A percentile compares a stretch with the other conserved stretches of the same genome.
phyloP scores from a whole-genome alignment of 2,113 vertebrate species.

The Macaca fascicularis region DNA sequence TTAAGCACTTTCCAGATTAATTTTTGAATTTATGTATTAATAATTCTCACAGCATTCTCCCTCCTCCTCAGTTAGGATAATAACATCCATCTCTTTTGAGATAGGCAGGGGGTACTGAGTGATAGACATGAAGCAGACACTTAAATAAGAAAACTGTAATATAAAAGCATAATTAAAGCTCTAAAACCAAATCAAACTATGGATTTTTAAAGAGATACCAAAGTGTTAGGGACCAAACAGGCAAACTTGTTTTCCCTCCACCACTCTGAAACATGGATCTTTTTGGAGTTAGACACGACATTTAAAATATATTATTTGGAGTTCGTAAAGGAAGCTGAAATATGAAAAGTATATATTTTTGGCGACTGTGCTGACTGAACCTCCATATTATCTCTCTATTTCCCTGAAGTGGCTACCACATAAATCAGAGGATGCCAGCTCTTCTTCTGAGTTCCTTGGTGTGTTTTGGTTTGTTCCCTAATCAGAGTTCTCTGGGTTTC shows the following conservation, averaged over 20 bases:
- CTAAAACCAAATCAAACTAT: constrained; percentile 21
- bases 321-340: constrained; percentile 17
- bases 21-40: constrained; percentile 79
- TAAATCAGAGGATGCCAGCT: constrained; percentile 60
- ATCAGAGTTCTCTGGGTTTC: constrained; percentile 79
- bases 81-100: constrained; percentile 71
- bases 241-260: not conserved
- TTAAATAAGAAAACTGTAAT: constrained; percentile 77
- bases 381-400: not conserved
- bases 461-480: constrained; percentile 80
- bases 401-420: not conserved
- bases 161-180: constrained; percentile 74
- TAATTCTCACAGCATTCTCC: constrained; percentile 75
- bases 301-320: not conserved
- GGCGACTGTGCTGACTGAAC: not conserved
- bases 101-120: constrained; percentile 69
- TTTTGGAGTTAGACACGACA: not conserved
- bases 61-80: constrained; percentile 68
- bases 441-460: constrained; percentile 73
- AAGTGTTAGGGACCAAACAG: not conserved
- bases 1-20: constrained; percentile 71
- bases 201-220: constrained; percentile 45
- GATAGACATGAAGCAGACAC: constrained; percentile 66
- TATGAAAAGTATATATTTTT: not conserved
- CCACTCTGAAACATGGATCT: not conserved